Base-by-base conservation (phyloP, 1,140 invertebrate species). In the Solenopsis invicta region DNA sequence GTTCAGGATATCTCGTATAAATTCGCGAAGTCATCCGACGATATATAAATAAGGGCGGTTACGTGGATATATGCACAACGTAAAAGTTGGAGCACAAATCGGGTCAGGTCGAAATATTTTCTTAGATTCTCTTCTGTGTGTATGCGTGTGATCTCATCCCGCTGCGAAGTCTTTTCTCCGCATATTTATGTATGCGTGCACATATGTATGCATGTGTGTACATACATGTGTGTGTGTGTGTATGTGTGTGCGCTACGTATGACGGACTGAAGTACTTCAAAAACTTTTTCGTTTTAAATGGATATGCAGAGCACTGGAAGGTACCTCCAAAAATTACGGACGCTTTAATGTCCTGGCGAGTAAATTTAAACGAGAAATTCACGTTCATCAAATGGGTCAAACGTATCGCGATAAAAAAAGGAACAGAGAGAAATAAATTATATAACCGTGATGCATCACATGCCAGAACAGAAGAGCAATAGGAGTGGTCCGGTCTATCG, bases 1-100 rank as follows among this genome's bases (percentile, higher is more conserved):
- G 71, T 88, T 87, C 87, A 85, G 84, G 78, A 88, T 89, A 54
- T 67, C 37, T 8, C 86, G 86, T 92, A 93, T 93, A 93, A 93
- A 93, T 93, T 91, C 87, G 77, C 88, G 85, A 77, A 88, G 75
- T 76, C 77, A 85, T 85, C 75, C 34, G 48, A 6, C n/a, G 29
- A 72, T 84, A 75, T 61, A 74, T 48, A 61, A n/a, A n/a, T 21
- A 45, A 3, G n/a, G 8, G 4, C 18, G n/a, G 29, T 67, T 21
- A 72, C 54, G 52, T 21, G n/a, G 29, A 82, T 85, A 67, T 84
- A 29, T 29, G 29, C 2, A 82, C 52, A 86, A 56, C 10, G 24
- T 37, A 56, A 76, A 85, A 77, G 71, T 81, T 71, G 87, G 69
- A 87, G 62, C 18, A 50, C 54, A 85, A 91, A 89, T 91, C 90